Base-by-base conservation (phyloP, 92 coral and sea anemone species). In the Scolanthus callimorphus region DNA sequence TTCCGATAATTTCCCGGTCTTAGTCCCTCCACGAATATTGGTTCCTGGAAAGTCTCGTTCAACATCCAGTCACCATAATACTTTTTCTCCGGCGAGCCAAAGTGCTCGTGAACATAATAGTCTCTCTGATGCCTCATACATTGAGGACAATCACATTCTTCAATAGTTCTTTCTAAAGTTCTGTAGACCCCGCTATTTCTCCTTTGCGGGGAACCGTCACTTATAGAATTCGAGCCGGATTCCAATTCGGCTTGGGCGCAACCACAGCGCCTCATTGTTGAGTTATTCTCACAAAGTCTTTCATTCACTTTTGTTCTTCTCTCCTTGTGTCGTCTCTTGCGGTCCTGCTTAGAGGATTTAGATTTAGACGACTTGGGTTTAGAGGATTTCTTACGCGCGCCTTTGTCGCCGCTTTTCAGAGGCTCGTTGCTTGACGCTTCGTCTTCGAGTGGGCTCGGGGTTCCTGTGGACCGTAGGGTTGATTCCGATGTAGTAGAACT, bases 401-500 rank as follows among this genome's bases (percentile, higher is more conserved):
- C 53, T 51, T 71, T 51, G 21, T 67, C 63, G 57, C 31, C 55
- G 3, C 58, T 39, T 26, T 78, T 74, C 29, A 77, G 68, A 25
- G 90, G 86, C 23, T 83, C 86, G 64, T 59, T 81, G 39, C 82
- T 59, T 1, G 70, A 73, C 1, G 71, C 83, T 51, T 78, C 90
- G 61, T 87, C 86, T 37, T 82, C 90, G 27, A 73, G 70, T 20
- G 95, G 95, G 27, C 85, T 77, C 17, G 95, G 73, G 19, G 95
- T 77, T 12, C 85, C 82, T 28, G 77, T 57, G 63, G 96, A 84
- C 11, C 96, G 82, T 29, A 77, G 51, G 50, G 99, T 94, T 6
- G 88, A 80, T 51, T 94, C 99, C 31, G 96, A 94, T 39, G 96
- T 84, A 56, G 90, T 88, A 10, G 99, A 83, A 30, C 96, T 88